Evolutionary conservation across 2,113 vertebrate species (phyloP).

Genomic region (Misgurnus mizolepis): DNA sequence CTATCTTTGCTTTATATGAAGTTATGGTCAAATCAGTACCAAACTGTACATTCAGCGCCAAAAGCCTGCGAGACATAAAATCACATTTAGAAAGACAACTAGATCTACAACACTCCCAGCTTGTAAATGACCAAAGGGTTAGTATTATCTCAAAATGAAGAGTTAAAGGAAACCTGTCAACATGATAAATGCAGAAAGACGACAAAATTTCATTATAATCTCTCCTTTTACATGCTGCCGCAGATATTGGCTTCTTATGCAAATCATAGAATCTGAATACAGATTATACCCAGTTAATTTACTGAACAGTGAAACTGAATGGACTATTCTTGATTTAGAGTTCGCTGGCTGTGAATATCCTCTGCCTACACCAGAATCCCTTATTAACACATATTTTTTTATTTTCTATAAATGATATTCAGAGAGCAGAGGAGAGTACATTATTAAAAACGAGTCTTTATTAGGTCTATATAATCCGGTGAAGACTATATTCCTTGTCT

Average conservation of each 20-base stretch:
- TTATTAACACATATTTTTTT: conserved; percentile 33
- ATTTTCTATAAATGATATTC: conserved; percentile 28
- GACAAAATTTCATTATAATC: conserved; percentile 36
- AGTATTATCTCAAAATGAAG: conserved; percentile 23
- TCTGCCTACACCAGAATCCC: conserved; percentile 26
- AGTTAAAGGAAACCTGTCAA: conserved; percentile 38
- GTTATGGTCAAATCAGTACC: neutral
- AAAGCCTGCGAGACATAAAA: neutral
- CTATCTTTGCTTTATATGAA: neutral
- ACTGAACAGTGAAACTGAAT: conserved; percentile 36
- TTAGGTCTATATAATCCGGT: conserved; percentile 48
- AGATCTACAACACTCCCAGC: neutral
- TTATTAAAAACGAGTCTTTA: conserved; percentile 54
- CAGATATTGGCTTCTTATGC: conserved; percentile 47
- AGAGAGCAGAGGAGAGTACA: conserved; percentile 6
- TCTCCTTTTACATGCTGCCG: conserved; percentile 36
- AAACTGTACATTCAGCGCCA: neutral
- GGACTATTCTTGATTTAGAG: conserved; percentile 35
- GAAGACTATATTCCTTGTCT: conserved; percentile 31
- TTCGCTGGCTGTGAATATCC: conserved; percentile 43
- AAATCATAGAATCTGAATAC: conserved; percentile 38
- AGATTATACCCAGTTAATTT: conserved; percentile 37
- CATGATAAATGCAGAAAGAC: conserved; percentile 46
- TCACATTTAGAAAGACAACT: neutral
- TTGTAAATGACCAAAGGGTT: conserved; percentile 25